These are phyloP conservation scores for Urocyon cinereoargenteus DNA, from an alignment of 2,797 vertebrate species.

Conservation along the genomic window DNA sequence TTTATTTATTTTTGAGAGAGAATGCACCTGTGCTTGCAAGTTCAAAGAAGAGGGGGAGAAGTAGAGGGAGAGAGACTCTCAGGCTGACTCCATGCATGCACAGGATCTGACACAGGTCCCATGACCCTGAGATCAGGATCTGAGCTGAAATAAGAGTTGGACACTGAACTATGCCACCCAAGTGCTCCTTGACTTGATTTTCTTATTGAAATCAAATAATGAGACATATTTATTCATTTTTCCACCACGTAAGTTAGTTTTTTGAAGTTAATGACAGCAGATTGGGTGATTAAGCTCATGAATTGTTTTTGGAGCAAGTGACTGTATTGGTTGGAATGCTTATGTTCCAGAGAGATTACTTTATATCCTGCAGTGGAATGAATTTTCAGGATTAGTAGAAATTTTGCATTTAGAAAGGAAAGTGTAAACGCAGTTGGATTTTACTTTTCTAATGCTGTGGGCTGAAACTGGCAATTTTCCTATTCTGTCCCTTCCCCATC, in stretches of 20 bases:
- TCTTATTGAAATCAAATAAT: background rate
- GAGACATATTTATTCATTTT: slow-evolving; percentile 11
- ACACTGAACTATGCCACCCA: background rate
- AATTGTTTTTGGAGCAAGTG: slow-evolving; percentile 35
- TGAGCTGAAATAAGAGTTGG: background rate
- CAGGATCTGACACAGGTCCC: background rate
- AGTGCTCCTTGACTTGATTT: background rate
- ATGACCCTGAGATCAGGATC: background rate
- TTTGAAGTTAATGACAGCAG: background rate
- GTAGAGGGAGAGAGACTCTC: background rate
- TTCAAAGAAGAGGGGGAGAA: background rate
- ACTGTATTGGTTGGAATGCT: background rate
- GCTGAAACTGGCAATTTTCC: background rate
- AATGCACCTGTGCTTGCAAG: background rate
- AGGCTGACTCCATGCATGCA: background rate
- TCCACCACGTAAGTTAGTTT: background rate
- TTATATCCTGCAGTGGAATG: background rate
- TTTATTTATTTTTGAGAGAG: background rate
- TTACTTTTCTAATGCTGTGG: background rate
- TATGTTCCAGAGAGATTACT: background rate
- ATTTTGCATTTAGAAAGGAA: slow-evolving; percentile 40
- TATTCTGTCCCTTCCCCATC: background rate
- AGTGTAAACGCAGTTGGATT: background rate
- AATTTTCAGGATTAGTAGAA: background rate
- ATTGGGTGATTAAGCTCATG: background rate